Evolutionary conservation across 2,797 vertebrate species (phyloP), one percentile per base, ranked within the genome.

Genomic region (Hippoglossus hippoglossus): DNA sequence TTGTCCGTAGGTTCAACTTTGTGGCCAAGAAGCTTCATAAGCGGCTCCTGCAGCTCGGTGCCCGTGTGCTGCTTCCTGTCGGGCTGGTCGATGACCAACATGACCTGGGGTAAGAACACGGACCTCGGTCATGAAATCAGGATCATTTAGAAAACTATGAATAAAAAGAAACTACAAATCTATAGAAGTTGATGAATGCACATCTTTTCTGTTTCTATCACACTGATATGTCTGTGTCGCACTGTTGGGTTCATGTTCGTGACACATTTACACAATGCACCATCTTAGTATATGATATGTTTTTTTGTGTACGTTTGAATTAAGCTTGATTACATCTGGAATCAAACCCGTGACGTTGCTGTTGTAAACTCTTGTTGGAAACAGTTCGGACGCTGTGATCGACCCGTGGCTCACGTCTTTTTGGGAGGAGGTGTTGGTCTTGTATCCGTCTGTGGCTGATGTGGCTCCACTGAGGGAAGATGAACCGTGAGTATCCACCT

Each of bases 21-120:
- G 83, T 99, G 56, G 98, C 96, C 0, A 99, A 99, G 93, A 99
- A 99, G 82, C 94, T 99, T 26, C 85, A 97, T 77, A 98, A 97
- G 57, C 94, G 98, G 3, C 91, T 99, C 2, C 71, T 90, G 24
- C 98, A 99, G 89, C 95, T 99, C 0, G 98, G 97, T 2, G 97
- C 94, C 71, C 89, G 31, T 3, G 73, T 94, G 1, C 81, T 99
- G 52, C 82, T 96, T 55, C 94, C 96, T 0, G 89, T 89, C 1
- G 97, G 96, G 0, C 74, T 99, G 82, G 97, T 95, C 0, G 97
- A 99, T 0, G 97, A 99, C 83, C 98, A 98, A 77, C 97, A 99
- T 0, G 97, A 99, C 63, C 85, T 99, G 21, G 98, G 98, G 98
- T 99, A 83, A 96, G 44, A 46, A 7, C 44, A 44, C 3, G 0